Evolutionary conservation across 1,140 invertebrate genomes (phyloP).

Genomic region (Neoseiulus cucumeris): DNA sequence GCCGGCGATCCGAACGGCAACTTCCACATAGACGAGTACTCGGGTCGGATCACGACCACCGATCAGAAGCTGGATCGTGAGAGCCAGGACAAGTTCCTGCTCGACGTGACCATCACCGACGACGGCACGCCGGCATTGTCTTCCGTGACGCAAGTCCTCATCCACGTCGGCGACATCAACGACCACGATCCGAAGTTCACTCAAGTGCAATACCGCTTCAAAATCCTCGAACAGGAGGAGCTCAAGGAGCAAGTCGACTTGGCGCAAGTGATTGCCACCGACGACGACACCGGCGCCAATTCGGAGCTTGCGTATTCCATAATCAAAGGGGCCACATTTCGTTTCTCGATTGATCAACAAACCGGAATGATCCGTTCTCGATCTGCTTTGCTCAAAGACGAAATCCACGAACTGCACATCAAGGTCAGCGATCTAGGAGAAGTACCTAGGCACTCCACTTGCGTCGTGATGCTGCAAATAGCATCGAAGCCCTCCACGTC

Average conservation of each 20-base stretch:
- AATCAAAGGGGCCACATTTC: slow-evolving; percentile 14
- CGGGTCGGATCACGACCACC: slow-evolving; percentile 27
- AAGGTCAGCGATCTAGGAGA: slow-evolving; percentile 41
- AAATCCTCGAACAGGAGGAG: slow-evolving; percentile 15
- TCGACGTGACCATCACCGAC: slow-evolving; percentile 24
- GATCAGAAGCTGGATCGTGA: slow-evolving; percentile 20
- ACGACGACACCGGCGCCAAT: slow-evolving; percentile 58
- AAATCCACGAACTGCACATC: slow-evolving; percentile 34
- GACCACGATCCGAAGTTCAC: slow-evolving; percentile 18
- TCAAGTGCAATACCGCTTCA: slow-evolving; percentile 15
- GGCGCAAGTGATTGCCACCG: slow-evolving; percentile 55
- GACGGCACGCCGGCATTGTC: slow-evolving; percentile 15
- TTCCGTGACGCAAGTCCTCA: slow-evolving; percentile 17
- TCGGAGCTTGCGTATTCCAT: slow-evolving; percentile 24
- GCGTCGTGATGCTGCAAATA: slow-evolving; percentile 36
- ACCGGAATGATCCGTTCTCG: slow-evolving; percentile 16
- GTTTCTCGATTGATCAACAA: slow-evolving; percentile 18
- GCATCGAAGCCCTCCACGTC: slow-evolving; percentile 18
- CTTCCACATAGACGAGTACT: slow-evolving; percentile 60
- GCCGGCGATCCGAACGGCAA: slow-evolving; percentile 73
- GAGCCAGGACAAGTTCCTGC: slow-evolving; percentile 22
- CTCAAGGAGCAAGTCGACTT: slow-evolving; percentile 12
- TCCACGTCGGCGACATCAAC: slow-evolving; percentile 18
- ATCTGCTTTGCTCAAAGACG: slow-evolving; percentile 15
- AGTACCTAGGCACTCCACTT: slow-evolving; percentile 36